phyloP scores from a whole-genome alignment of 1,140 invertebrate genomes.

The Hylaeus anthracinus region DNA sequence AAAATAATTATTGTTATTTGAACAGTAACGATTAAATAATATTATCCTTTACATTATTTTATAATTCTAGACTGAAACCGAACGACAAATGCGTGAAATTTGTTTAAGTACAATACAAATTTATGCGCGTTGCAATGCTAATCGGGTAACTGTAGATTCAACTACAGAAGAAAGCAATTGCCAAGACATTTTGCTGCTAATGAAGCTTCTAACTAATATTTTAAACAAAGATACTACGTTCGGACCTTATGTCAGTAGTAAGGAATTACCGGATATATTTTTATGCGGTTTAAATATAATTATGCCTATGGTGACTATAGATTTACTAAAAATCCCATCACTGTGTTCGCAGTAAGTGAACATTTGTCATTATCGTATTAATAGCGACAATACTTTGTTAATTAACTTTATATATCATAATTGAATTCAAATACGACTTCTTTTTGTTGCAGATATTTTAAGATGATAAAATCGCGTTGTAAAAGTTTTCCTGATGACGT shows the following conservation, averaged over 20 bases:
- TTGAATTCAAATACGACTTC: constrained; percentile 72
- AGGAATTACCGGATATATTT: constrained; percentile 83
- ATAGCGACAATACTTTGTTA: constrained; percentile 79
- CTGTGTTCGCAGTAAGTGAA: constrained; percentile 84
- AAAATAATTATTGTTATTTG: constrained; percentile 56
- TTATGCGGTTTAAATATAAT: constrained; percentile 87
- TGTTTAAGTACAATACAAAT: constrained; percentile 85
- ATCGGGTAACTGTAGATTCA: constrained; percentile 80
- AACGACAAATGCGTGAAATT: constrained; percentile 82
- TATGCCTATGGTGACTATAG: constrained; percentile 89
- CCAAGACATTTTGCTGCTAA: constrained; percentile 86
- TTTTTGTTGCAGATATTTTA: constrained; percentile 77
- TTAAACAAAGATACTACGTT: constrained; percentile 84
- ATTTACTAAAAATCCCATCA: constrained; percentile 87
- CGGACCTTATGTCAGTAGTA: constrained; percentile 76
- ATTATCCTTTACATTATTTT: constrained; percentile 41
- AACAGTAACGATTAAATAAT: constrained; percentile 2
- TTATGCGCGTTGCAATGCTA: constrained; percentile 86
- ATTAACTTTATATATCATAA: constrained; percentile 87
- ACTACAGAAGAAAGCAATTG: constrained; percentile 88
- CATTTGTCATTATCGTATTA: neutral
- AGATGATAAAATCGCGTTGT: constrained; percentile 85
- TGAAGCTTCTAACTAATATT: constrained; percentile 87
- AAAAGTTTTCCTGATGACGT: constrained; percentile 86
- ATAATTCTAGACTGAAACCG: constrained; percentile 80